phyloP scores from a whole-genome alignment of 2,888 invertebrate species.

The Hesperia comma region DNA sequence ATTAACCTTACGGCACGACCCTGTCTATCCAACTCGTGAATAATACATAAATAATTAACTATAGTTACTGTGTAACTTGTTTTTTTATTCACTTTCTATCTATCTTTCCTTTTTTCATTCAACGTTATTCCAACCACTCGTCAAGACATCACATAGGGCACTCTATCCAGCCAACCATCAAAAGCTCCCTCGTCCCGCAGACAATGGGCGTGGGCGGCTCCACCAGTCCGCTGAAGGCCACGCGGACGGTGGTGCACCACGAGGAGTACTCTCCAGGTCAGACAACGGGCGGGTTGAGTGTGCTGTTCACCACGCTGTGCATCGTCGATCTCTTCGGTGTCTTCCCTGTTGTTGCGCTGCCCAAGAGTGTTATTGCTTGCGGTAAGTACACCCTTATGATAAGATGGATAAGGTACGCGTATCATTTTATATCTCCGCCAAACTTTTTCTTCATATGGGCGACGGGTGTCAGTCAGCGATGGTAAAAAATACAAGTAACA shows the following conservation, averaged over 20 bases:
- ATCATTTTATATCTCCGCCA: too few relatives aligned
- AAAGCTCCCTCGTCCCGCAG: slow-evolving; percentile 52
- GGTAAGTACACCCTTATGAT: slow-evolving; percentile 71
- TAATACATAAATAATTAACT: too few relatives aligned
- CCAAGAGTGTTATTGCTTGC: slow-evolving; percentile 89
- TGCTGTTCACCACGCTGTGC: slow-evolving; percentile 89
- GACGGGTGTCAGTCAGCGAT: too few relatives aligned
- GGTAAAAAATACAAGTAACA: too few relatives aligned
- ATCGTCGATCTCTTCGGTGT: slow-evolving; percentile 93
- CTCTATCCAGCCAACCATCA: slow-evolving; percentile 34
- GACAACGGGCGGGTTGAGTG: slow-evolving; percentile 83
- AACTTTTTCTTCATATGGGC: too few relatives aligned
- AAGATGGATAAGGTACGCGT: too few relatives aligned
- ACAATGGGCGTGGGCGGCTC: slow-evolving; percentile 35
- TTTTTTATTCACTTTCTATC: too few relatives aligned
- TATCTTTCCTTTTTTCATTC: too few relatives aligned
- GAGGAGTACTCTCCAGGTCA: slow-evolving; percentile 56
- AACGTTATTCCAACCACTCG: neutral
- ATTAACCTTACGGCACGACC: too few relatives aligned
- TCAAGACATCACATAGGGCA: neutral
- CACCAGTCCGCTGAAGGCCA: slow-evolving; percentile 45
- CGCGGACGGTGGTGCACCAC: slow-evolving; percentile 53
- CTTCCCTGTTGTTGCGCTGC: slow-evolving; percentile 90
- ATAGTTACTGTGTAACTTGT: too few relatives aligned
- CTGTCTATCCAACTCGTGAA: too few relatives aligned